Percentiles rank a stretch among this genome's conserved stretches.
Conservation (phyloP, 1,140 invertebrate species). For the Brachionus manjavacas region DNA sequence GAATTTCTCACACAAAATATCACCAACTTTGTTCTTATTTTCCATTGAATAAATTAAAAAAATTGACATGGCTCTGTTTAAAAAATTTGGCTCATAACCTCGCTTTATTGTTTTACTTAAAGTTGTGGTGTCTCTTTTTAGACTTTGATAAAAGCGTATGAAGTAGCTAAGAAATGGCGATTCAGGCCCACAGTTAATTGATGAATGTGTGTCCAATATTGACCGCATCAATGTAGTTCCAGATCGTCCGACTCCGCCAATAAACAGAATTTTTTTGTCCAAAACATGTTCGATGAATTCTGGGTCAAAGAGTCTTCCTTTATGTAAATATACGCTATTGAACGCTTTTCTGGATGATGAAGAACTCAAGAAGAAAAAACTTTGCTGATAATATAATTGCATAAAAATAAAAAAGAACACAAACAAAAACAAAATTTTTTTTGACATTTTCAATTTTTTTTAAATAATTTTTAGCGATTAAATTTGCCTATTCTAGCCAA, state of each 20-base stretch:
- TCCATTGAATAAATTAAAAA: constrained; percentile 79
- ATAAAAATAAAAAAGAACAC: no score
- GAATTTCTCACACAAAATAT: constrained; percentile 92
- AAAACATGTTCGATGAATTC: not conserved
- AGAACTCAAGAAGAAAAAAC: not conserved
- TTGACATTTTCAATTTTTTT: not conserved
- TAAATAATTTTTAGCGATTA: not conserved
- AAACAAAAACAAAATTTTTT: not conserved
- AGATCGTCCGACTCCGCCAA: constrained; percentile 89
- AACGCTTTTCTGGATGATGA: not conserved
- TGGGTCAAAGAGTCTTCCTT: not conserved
- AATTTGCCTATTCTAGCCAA: not conserved
- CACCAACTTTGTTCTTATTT: constrained; percentile 83
- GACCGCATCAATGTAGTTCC: constrained; percentile 94
- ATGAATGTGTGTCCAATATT: constrained; percentile 94
- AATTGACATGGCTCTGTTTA: constrained; percentile 87
- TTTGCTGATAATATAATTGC: no score
- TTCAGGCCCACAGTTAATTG: constrained; percentile 93
- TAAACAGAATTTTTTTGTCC: constrained; percentile 63
- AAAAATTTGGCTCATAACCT: constrained; percentile 80
- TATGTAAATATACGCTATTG: not conserved
- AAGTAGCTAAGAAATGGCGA: constrained; percentile 90
- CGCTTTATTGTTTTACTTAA: constrained; percentile 70
- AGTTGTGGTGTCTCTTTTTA: constrained; percentile 85
- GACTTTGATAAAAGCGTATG: constrained; percentile 76